Conservation (phyloP, 2,888 invertebrate genomes). For the Drosophila meridiana region DNA sequence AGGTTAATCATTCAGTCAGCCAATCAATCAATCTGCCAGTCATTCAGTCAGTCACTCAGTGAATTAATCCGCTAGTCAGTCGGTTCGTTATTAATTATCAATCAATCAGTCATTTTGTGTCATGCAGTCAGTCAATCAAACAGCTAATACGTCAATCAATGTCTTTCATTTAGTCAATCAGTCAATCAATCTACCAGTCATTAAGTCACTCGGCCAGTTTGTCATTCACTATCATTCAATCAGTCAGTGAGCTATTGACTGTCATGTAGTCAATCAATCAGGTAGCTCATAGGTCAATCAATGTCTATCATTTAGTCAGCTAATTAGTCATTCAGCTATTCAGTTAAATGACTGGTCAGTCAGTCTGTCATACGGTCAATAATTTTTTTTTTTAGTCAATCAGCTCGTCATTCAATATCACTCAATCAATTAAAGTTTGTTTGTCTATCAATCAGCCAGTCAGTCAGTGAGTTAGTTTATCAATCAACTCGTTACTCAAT, state of each 20-base stretch:
- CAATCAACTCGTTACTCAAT: conserved; percentile 5
- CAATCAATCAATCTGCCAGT: background rate
- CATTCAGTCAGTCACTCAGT: no score
- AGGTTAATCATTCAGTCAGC: background rate
- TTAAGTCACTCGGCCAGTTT: no score
- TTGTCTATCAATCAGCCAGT: background rate
- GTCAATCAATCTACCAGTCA: no score
- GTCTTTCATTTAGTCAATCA: background rate
- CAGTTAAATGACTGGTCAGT: no score
- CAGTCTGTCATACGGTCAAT: no score
- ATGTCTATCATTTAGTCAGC: no score
- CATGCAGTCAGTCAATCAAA: background rate
- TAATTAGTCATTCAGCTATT: no score
- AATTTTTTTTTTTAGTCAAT: no score
- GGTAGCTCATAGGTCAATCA: no score
- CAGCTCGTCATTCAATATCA: background rate
- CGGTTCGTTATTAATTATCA: no score
- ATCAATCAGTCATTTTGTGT: background rate
- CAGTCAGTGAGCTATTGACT: no score
- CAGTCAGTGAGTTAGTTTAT: background rate
- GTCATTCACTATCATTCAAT: conserved; percentile 1
- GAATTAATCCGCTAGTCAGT: background rate
- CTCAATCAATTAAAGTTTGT: background rate
- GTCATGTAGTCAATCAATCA: no score
- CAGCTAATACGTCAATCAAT: background rate